Base-by-base conservation (phyloP, 1,140 invertebrate genomes). In the Hesperophylax magnus region DNA sequence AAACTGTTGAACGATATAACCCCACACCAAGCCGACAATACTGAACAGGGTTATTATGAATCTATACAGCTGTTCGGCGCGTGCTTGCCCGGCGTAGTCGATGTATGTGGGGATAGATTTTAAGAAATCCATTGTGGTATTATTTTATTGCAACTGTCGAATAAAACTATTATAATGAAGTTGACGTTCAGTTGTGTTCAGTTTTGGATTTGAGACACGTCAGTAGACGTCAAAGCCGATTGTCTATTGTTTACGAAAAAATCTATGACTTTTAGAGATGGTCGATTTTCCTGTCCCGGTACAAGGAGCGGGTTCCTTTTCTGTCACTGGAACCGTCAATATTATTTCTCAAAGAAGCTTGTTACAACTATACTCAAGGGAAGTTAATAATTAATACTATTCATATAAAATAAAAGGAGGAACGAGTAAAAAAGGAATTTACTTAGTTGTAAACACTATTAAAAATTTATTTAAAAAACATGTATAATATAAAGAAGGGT, bases 1-100 rank as follows among this genome's bases (percentile, higher is more conserved):
- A 87, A 98, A 98, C 88, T 98, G 96, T 89, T 99, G 97, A 85
- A 97, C 96, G 22, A 96, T 92, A 79, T 97, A 98, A n/a, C 97
- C 97, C 94, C 96, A 97, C 63, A 96, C 89, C 34, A 98, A 92
- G 22, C 97, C 97, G 77, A 98, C 95, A 78, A 94, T 92, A 53
- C 96, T 97, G 91, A 97, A 98, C 20, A 97, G 86, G 24, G 96
- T 93, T 79, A 98, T 97, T 31, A 98, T 97, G 8, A 96, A 92
- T 86, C 97, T 93, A 15, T 96, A 98, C 69, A 96, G 90, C 86
- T 93, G 95, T 88, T 98, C 97, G 18, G 97, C 96, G 87, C 93
- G 93, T 8, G 93, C 94, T 90, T 98, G 97, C 0, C 97, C 97
- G 79, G 95, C 96, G 91, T 96, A 98, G 86, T 98, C 97, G 81